Percentiles rank a stretch among this genome's conserved stretches.
Conservation (phyloP, 2,888 invertebrate genomes). For the Drosophila stalkeri region DNA sequence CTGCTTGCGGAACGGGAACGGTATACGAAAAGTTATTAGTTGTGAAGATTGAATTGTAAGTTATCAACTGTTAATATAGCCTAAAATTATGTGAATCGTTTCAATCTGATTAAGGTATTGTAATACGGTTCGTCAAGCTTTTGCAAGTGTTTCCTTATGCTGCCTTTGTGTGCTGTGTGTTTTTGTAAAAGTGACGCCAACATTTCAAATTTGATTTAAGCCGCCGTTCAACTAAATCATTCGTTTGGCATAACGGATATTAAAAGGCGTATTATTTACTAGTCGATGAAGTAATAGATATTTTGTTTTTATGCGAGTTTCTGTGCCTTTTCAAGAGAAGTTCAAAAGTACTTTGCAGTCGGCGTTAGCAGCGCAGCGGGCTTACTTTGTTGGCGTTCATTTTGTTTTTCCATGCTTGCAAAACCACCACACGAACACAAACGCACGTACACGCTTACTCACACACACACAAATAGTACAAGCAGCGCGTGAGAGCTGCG, state of each 20-base stretch:
- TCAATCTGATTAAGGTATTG: background rate
- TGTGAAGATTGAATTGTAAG: slow-evolving; percentile 44
- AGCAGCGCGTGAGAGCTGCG: slow-evolving; percentile 41
- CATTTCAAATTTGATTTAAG: slow-evolving; percentile 52
- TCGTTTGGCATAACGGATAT: background rate
- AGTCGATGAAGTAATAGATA: background rate
- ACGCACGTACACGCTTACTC: slow-evolving; percentile 16
- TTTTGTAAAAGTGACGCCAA: slow-evolving; percentile 69
- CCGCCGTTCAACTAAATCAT: slow-evolving; percentile 40
- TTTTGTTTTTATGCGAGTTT: background rate
- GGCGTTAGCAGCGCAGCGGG: slow-evolving; percentile 60
- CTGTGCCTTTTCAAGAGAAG: slow-evolving; percentile 15
- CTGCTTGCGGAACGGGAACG: slow-evolving; percentile 28
- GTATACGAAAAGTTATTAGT: slow-evolving; percentile 39
- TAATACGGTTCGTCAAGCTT: background rate
- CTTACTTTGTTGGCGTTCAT: slow-evolving; percentile 76
- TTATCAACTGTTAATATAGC: slow-evolving; percentile 8
- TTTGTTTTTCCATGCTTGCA: slow-evolving; percentile 81
- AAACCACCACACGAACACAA: slow-evolving; percentile 65
- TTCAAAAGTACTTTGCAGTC: slow-evolving; percentile 33
- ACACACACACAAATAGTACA: slow-evolving; percentile 13
- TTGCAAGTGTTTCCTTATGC: background rate
- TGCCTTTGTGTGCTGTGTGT: slow-evolving; percentile 41
- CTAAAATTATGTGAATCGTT: background rate
- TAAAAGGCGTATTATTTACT: slow-evolving; percentile 1